phyloP scores from a whole-genome alignment of 2,797 vertebrate species.

The Cottoperca gobio region DNA sequence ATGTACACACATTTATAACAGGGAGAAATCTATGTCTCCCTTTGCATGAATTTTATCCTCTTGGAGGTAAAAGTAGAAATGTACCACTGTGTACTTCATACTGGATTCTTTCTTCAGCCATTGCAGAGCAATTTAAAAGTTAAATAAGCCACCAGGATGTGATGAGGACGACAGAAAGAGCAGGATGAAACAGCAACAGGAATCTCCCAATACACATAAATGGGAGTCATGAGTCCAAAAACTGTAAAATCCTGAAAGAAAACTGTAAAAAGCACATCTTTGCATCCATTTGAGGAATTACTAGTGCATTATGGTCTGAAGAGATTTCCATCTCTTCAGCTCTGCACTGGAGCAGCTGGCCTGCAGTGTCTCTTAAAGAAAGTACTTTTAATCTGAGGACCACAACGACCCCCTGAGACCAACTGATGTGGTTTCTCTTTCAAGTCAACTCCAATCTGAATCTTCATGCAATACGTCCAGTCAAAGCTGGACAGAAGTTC shows the following conservation, averaged over 20 bases:
- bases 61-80: constrained; percentile 46
- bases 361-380: constrained; percentile 27
- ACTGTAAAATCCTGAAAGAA: constrained; percentile 15
- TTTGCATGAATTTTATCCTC: constrained; percentile 2
- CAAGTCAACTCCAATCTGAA: constrained; percentile 37
- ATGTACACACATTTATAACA: constrained; percentile 11
- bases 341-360: neutral
- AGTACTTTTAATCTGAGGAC: constrained; percentile 18
- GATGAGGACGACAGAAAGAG: constrained; percentile 25
- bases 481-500: constrained; percentile 15
- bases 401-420: neutral
- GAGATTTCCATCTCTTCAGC: constrained; percentile 19
- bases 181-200: constrained; percentile 13
- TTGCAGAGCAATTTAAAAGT: neutral
- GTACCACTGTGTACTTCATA: constrained; percentile 11
- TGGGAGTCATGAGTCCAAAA: constrained; percentile 15
- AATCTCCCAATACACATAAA: constrained; percentile 10
- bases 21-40: neutral
- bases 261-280: constrained; percentile 4
- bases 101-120: constrained; percentile 25
- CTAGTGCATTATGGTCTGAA: constrained; percentile 28
- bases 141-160: constrained; percentile 10
- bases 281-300: constrained; percentile 14
- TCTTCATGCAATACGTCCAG: constrained; percentile 11
- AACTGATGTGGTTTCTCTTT: constrained; percentile 23